A percentile compares a stretch with the other conserved stretches of the same genome.
phyloP scores from a whole-genome alignment of 2,113 vertebrate species.

The Spea multiplicata region DNA sequence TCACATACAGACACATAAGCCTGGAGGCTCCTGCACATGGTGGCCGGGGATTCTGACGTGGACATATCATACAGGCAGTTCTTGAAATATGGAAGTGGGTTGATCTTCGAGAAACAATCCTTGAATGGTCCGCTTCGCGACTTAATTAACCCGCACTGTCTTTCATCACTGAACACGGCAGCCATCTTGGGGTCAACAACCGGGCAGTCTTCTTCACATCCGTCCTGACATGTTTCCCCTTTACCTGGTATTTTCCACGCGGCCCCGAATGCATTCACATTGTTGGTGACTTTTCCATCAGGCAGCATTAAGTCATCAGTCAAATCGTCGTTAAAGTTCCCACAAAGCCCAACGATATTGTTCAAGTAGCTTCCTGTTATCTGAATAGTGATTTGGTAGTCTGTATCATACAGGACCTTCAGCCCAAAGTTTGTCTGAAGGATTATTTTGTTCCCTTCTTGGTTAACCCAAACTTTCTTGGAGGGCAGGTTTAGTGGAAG shows the following conservation, averaged over 20 bases:
- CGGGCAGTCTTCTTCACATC: slow-evolving; percentile 51
- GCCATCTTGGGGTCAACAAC: slow-evolving; percentile 14
- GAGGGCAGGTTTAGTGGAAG: slow-evolving; percentile 56
- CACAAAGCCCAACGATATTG: slow-evolving; percentile 64
- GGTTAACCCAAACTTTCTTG: slow-evolving; percentile 53
- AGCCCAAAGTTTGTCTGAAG: slow-evolving; percentile 62
- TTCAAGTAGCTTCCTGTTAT: slow-evolving; percentile 59
- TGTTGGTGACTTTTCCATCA: slow-evolving; percentile 3
- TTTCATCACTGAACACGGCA: background rate
- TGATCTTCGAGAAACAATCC: slow-evolving; percentile 58
- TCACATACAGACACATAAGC: slow-evolving; percentile 63
- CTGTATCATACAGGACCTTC: slow-evolving; percentile 59
- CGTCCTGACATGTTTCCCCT: slow-evolving; percentile 45
- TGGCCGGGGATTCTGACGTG: slow-evolving; percentile 40
- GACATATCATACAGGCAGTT: slow-evolving; percentile 65
- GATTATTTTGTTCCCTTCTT: slow-evolving; percentile 58
- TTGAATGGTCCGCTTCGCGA: slow-evolving; percentile 58
- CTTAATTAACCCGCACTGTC: slow-evolving; percentile 61
- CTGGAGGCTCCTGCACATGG: slow-evolving; percentile 63
- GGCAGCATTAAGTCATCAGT: slow-evolving; percentile 62
- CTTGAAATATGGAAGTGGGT: slow-evolving; percentile 54
- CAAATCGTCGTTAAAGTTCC: slow-evolving; percentile 60
- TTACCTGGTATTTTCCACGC: slow-evolving; percentile 59
- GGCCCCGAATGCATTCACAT: slow-evolving; percentile 50
- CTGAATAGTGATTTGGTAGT: slow-evolving; percentile 54